Conservation (phyloP, 2,888 invertebrate genomes). For the Aphodius granarius region DNA sequence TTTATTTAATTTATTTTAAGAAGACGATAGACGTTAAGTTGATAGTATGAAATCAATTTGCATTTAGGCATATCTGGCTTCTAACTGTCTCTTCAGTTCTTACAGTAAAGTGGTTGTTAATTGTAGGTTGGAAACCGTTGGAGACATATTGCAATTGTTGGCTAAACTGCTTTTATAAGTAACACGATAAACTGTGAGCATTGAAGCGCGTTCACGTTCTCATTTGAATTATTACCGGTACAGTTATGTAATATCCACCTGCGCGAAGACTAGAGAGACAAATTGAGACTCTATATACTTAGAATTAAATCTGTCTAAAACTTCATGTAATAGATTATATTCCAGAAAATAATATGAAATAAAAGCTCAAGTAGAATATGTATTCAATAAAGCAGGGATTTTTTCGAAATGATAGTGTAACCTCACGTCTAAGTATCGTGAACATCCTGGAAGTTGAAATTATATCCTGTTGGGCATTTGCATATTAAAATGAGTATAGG, state of each 20-base stretch:
- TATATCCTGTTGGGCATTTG: conserved; percentile 2
- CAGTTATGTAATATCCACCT: conserved; percentile 8
- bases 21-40: not conserved
- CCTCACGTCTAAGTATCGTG: not conserved
- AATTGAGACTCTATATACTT: not conserved
- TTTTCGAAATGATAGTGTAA: not conserved
- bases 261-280: not conserved
- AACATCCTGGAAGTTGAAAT: conserved; percentile 12
- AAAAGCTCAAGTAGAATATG: not conserved
- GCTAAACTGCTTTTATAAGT: not conserved
- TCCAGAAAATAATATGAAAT: no score
- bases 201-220: not conserved
- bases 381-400: not conserved
- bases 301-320: not conserved
- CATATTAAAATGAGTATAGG: not conserved
- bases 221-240: conserved; percentile 6
- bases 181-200: not conserved
- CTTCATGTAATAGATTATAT: not conserved
- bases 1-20: not conserved
- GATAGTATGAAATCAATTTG: not conserved
- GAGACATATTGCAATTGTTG: not conserved
- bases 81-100: not conserved
- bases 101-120: not conserved
- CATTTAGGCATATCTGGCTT: not conserved
- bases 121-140: not conserved